A percentile compares a stretch with the other conserved stretches of the same genome.
These are phyloP conservation scores for Varanus komodoensis DNA, from an alignment of 2,113 vertebrate species.

Conservation along the genomic window DNA sequence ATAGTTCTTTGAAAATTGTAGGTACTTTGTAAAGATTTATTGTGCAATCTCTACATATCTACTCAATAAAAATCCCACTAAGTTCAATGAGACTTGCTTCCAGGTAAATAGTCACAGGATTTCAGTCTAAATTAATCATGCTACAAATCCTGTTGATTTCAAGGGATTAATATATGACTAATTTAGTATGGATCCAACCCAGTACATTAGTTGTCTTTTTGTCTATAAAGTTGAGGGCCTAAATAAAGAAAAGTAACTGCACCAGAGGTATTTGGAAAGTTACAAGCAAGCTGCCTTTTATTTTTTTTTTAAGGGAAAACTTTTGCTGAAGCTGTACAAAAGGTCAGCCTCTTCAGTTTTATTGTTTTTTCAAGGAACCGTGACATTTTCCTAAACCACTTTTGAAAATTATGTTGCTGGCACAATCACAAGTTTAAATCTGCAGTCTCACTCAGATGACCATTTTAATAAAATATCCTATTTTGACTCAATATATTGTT, in stretches of 20 bases:
- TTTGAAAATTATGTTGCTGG: conserved; percentile 49
- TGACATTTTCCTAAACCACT: conserved; percentile 56
- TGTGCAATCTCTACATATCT: not conserved
- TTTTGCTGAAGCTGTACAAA: conserved; percentile 52
- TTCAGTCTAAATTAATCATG: not conserved
- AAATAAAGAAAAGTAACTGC: not conserved
- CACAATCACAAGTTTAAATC: not conserved
- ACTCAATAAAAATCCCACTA: not conserved
- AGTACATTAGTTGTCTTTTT: not conserved
- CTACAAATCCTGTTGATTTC: not conserved
- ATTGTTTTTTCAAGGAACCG: conserved; percentile 52
- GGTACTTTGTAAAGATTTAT: not conserved
- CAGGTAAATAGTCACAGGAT: not conserved
- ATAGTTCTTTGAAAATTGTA: not conserved
- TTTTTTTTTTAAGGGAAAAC: conserved; percentile 21
- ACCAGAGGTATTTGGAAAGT: conserved; percentile 41
- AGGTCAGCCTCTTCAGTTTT: conserved; percentile 45
- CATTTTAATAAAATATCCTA: conserved; percentile 27
- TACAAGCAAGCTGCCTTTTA: conserved; percentile 29
- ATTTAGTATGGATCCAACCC: not conserved
- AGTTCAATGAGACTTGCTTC: not conserved
- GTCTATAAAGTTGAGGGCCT: conserved; percentile 24
- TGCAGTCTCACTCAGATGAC: conserved; percentile 21
- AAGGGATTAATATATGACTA: not conserved
- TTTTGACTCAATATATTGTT: conserved; percentile 26